phyloP scores from a whole-genome alignment of 2,113 vertebrate species.

The Leucopsar rothschildi region DNA sequence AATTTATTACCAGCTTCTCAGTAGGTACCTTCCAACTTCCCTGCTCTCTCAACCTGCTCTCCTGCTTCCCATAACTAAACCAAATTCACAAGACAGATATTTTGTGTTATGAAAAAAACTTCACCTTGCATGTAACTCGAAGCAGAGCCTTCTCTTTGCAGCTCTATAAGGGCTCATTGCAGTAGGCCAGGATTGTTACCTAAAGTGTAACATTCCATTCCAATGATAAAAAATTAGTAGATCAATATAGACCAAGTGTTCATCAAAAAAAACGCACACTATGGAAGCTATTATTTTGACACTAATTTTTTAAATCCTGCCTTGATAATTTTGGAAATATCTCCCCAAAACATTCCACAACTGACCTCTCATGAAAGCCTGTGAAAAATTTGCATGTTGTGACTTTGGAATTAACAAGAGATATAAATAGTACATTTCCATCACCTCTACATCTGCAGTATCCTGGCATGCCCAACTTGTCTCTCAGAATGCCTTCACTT shows the following conservation, averaged over 20 bases:
- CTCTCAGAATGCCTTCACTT: neutral
- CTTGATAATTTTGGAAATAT: neutral
- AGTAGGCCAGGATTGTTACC: neutral
- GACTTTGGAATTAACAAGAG: neutral
- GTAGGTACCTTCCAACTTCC: neutral
- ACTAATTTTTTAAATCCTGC: neutral
- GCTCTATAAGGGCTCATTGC: neutral
- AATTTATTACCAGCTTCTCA: neutral
- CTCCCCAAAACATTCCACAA: neutral
- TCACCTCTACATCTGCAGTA: neutral
- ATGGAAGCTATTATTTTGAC: neutral
- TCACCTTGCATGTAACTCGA: neutral
- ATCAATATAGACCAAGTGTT: neutral
- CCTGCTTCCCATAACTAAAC: neutral
- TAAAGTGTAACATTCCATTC: neutral
- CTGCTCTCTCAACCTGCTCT: neutral
- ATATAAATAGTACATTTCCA: neutral
- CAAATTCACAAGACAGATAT: neutral
- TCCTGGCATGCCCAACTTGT: neutral
- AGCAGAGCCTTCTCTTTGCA: neutral
- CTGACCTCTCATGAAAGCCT: neutral
- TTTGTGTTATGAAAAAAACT: neutral
- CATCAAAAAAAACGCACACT: rapidly evolving
- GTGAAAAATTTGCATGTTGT: neutral
- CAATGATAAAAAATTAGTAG: neutral